These are phyloP conservation scores for Nannoperca obscura DNA, from an alignment of 2,797 vertebrate species.

Conservation along the genomic window DNA sequence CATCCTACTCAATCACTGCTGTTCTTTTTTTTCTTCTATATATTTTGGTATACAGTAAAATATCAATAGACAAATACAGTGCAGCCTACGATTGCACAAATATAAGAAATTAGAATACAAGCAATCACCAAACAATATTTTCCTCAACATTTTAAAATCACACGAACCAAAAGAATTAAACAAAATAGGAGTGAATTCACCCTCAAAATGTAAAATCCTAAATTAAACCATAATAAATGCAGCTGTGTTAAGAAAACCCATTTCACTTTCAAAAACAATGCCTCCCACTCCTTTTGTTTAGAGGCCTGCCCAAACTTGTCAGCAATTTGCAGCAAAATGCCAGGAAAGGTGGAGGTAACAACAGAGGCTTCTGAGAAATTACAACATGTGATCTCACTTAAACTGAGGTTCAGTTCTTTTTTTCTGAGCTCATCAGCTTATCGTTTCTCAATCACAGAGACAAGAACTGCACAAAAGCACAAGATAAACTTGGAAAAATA, in stretches of 20 bases:
- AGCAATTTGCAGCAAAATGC: background rate
- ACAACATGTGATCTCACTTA: slow-evolving; percentile 12
- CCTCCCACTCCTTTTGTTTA: background rate
- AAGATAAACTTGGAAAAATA: background rate
- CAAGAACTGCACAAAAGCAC: background rate
- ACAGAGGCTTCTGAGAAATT: slow-evolving; percentile 13
- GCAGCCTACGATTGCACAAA: background rate
- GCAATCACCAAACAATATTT: background rate
- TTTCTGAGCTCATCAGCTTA: background rate
- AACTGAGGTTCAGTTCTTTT: background rate
- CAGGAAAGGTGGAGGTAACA: background rate
- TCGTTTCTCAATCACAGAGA: slow-evolving; percentile 15
- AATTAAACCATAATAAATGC: background rate
- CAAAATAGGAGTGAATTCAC: background rate
- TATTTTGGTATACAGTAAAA: slow-evolving; percentile 13
- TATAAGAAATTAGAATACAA: background rate
- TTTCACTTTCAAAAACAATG: slow-evolving; percentile 21
- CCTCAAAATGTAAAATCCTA: slow-evolving; percentile 10
- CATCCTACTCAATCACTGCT: slow-evolving; percentile 61
- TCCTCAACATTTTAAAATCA: background rate
- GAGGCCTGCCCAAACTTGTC: slow-evolving; percentile 46
- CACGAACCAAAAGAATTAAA: background rate
- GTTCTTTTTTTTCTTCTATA: slow-evolving; percentile 18
- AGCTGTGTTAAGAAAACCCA: background rate
- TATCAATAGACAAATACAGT: slow-evolving; percentile 3